Evolutionary conservation across 2,888 invertebrate species (phyloP).

Genomic region (Tiliacea citrago): DNA sequence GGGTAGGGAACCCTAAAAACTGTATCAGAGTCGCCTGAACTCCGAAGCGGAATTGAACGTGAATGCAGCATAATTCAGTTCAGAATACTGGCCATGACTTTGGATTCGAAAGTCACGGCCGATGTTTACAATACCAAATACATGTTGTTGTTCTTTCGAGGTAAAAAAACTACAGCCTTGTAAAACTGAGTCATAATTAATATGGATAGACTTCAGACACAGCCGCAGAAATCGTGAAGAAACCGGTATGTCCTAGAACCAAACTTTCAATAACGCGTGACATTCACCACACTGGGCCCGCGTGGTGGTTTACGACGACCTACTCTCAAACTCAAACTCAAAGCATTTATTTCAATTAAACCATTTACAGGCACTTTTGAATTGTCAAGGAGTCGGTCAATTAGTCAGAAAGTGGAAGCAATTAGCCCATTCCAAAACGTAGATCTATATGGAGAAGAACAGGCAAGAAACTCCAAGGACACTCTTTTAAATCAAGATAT

Average conservation of each 20-base stretch:
- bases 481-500: no score
- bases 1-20: no score
- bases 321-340: no score
- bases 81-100: conserved; percentile 8
- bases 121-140: background rate
- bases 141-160: background rate
- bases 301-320: background rate
- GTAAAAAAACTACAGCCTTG: background rate
- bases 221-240: background rate
- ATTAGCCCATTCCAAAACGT: no score
- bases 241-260: conserved; percentile 1
- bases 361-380: no score
- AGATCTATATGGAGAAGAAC: no score
- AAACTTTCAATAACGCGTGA: background rate
- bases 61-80: conserved; percentile 5
- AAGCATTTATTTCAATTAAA: no score
- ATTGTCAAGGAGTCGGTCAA: no score
- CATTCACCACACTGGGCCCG: background rate
- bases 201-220: background rate
- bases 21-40: background rate
- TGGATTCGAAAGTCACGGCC: conserved; percentile 21
- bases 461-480: no score
- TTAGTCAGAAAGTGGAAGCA: no score
- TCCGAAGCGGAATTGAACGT: background rate
- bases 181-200: conserved; percentile 9